Evolutionary conservation across 2,113 vertebrate species (phyloP), one percentile per base, ranked within the genome.

Genomic region (Channa argus): DNA sequence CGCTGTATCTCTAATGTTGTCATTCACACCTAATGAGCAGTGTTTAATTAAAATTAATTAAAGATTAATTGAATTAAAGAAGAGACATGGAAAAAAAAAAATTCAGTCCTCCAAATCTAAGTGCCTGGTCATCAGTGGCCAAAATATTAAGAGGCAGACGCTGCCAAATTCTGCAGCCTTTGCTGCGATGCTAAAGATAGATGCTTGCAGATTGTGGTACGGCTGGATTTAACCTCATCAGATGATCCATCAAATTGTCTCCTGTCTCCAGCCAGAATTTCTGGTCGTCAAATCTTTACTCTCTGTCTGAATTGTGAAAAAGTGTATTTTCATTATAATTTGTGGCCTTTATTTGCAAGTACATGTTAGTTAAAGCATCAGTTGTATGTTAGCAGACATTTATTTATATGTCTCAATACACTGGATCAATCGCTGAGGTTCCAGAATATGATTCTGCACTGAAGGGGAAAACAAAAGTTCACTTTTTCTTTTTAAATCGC

Each of bases 1-100:
- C 72, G 55, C 55, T 54, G 55, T 80, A 55, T 50, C 63, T 49
- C 37, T 75, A 80, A 58, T 83, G 81, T 85, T 82, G 84, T 87
- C 77, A 79, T 92, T 91, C 84, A 69, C 82, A 83, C 88, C 78
- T 79, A 6, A 2, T 13, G 14, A 37, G 62, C 34, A 53, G 63
- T 82, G 82, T 69, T 84, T 88, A 86, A 92, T 91, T 86, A 88
- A 70, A 71, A 51, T 37, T 60, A 24, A 80, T 88, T 85, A 79
- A 65, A 84, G 69, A 46, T 37, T 24, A 24, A 24, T 24, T 54
- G 33, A 73, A 24, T 24, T 54, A 33, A 73, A 47, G 62, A 39
- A 58, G 38, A 78, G 85, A 86, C 73, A 15, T 58, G 59, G 39
- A 65, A 61, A 39, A 66, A 63, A 72, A 82, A 84, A 66, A 63